Conservation (phyloP, 2,888 invertebrate genomes). For the Thumatha senex region DNA sequence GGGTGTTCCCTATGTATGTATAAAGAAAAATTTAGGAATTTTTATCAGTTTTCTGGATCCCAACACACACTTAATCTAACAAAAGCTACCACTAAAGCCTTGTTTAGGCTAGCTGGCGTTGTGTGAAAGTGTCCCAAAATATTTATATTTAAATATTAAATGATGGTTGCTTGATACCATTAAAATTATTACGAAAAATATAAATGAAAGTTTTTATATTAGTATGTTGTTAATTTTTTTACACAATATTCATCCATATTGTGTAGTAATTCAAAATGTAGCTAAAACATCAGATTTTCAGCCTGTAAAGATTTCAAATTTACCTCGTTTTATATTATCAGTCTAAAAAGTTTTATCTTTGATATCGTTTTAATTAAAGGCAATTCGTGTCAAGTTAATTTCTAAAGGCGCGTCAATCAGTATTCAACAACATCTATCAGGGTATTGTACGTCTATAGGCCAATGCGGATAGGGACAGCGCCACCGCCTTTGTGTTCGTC, state of each 20-base stretch:
- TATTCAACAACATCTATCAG: constrained; percentile 60
- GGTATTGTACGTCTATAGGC: constrained; percentile 36
- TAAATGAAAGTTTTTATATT: neutral
- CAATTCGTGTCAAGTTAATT: constrained; percentile 60
- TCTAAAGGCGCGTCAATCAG: constrained; percentile 70
- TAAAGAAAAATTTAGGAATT: too few relatives aligned
- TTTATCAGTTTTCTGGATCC: too few relatives aligned
- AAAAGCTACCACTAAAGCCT: too few relatives aligned
- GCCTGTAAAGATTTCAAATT: constrained; percentile 57
- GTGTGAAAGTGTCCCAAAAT: too few relatives aligned
- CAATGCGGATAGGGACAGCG: constrained; percentile 18
- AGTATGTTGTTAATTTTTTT: too few relatives aligned
- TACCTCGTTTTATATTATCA: constrained; percentile 55
- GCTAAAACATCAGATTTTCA: constrained; percentile 47
- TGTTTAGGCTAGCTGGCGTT: too few relatives aligned
- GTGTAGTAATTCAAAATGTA: constrained; percentile 4
- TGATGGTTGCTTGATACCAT: too few relatives aligned
- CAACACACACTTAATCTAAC: too few relatives aligned
- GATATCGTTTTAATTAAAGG: constrained; percentile 73
- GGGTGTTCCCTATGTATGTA: too few relatives aligned
- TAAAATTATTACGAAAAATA: neutral
- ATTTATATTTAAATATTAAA: too few relatives aligned
- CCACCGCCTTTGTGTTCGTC: constrained; percentile 37
- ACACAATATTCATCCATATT: neutral
- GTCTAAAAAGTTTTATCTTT: constrained; percentile 57